These are phyloP conservation scores for Botrylloides violaceus DNA, from an alignment of 23 tunicate genomes.

Conservation along the genomic window DNA sequence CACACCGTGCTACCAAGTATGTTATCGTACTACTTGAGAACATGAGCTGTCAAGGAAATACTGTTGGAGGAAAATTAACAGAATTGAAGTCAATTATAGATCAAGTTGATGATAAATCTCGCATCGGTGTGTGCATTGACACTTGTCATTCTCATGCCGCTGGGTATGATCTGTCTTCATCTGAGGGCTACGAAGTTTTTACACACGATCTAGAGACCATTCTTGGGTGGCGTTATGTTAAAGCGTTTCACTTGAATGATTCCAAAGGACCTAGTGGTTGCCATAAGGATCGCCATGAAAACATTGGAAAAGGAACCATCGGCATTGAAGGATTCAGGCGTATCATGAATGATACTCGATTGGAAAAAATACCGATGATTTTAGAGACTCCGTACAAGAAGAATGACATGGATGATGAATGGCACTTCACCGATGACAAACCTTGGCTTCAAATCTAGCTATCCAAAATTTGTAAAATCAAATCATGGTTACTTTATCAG, in stretches of 20 bases:
- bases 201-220: constrained; percentile 9
- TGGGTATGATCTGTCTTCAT: constrained; percentile 12
- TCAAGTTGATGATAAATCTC: constrained; percentile 1
- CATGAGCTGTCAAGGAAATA: constrained; percentile 29
- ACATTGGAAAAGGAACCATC: constrained; percentile 25
- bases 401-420: constrained; percentile 4
- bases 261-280: constrained; percentile 26
- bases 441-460: too few species aligned
- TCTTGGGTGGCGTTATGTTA: constrained; percentile 17
- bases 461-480: too few species aligned
- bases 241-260: constrained; percentile 25
- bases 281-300: constrained; percentile 27
- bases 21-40: constrained; percentile 15
- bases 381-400: constrained; percentile 7
- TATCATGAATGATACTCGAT: constrained; percentile 17
- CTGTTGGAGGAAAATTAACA: constrained; percentile 23
- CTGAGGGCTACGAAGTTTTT: constrained; percentile 8
- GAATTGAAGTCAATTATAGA: constrained; percentile 18
- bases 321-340: constrained; percentile 12
- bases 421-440: too few species aligned
- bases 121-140: constrained; percentile 25
- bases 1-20: constrained; percentile 14
- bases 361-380: constrained; percentile 13
- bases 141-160: constrained; percentile 30
- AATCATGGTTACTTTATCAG: too few species aligned